These are phyloP conservation scores for Oryzias celebensis DNA, from an alignment of 2,113 vertebrate genomes.

Conservation along the genomic window DNA sequence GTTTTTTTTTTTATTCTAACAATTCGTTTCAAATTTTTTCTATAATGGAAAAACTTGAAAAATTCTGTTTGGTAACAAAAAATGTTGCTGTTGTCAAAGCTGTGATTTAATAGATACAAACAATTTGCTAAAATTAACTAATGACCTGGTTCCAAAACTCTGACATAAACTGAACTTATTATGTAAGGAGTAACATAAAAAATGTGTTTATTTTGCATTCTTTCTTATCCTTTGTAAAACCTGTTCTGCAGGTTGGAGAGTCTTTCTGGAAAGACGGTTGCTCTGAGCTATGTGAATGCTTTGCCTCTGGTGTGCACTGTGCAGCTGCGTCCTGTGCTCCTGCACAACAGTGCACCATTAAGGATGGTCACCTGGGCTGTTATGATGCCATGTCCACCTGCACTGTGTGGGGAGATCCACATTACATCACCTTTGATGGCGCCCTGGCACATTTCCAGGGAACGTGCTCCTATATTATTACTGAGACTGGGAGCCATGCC, in stretches of 20 bases:
- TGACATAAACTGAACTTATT: no score
- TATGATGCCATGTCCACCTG: slow-evolving; percentile 61
- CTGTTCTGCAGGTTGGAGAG: slow-evolving; percentile 67
- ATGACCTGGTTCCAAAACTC: no score
- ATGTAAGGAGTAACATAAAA: no score
- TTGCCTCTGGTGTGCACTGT: slow-evolving; percentile 51
- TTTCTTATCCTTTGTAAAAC: slow-evolving; percentile 28
- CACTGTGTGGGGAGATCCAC: slow-evolving; percentile 74
- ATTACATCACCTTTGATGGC: slow-evolving; percentile 80
- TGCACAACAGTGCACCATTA: slow-evolving; percentile 56
- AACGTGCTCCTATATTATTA: slow-evolving; percentile 76
- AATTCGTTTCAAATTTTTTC: no score
- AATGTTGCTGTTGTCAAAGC: no score
- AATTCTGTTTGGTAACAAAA: no score
- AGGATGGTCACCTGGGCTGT: slow-evolving; percentile 53
- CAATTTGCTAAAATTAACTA: no score
- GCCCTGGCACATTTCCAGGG: slow-evolving; percentile 77
- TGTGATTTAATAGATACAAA: no score
- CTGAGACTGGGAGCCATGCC: slow-evolving; percentile 67
- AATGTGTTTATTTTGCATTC: no score
- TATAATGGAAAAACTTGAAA: no score
- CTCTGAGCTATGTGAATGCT: slow-evolving; percentile 58
- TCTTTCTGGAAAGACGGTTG: slow-evolving; percentile 63
- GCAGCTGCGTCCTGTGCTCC: slow-evolving; percentile 29
- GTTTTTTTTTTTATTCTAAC: no score